phyloP scores from a whole-genome alignment of 2,113 vertebrate genomes.

The Nibea albiflora region DNA sequence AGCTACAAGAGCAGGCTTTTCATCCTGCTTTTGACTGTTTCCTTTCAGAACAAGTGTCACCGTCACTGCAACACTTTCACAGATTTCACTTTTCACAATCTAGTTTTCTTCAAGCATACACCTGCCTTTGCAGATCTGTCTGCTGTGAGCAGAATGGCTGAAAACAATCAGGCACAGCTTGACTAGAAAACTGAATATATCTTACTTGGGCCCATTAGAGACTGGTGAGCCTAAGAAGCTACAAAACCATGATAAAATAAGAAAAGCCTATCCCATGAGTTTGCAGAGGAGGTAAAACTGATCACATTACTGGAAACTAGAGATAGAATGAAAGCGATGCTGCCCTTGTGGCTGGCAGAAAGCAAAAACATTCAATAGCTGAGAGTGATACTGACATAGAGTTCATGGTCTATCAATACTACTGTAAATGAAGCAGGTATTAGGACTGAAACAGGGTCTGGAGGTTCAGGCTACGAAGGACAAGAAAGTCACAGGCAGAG shows the following conservation, averaged over 20 bases:
- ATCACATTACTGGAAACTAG: neutral
- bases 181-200: neutral
- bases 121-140: neutral
- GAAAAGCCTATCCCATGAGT: neutral
- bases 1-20: neutral
- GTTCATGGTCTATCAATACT: neutral
- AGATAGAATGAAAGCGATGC: neutral
- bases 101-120: neutral
- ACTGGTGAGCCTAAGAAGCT: neutral
- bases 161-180: neutral
- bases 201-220: too few relatives aligned
- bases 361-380: neutral
- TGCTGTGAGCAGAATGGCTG: neutral
- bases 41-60: neutral
- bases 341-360: conserved; percentile 1
- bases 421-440: neutral
- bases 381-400: neutral
- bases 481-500: neutral
- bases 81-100: neutral
- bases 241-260: neutral
- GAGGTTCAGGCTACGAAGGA: neutral
- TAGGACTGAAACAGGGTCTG: neutral
- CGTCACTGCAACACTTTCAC: neutral
- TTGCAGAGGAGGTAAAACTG: neutral
- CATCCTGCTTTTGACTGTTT: neutral